Base-by-base conservation (phyloP, 2,113 vertebrate genomes). In the Xiphophorus hellerii region DNA sequence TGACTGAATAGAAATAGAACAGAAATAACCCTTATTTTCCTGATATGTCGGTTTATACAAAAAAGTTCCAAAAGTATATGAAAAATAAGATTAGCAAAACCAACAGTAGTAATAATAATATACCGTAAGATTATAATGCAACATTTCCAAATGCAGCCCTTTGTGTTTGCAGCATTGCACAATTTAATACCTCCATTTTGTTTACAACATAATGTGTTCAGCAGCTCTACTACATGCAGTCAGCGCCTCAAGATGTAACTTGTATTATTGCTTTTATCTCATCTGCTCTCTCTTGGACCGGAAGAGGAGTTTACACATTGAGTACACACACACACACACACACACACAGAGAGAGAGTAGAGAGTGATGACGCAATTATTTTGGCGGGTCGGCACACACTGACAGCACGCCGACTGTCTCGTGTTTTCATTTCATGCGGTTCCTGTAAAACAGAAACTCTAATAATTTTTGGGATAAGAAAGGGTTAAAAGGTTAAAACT, bases 301-400 rank as follows among this genome's bases (percentile, higher is more conserved):
- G 86, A 92, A 89, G 76, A 88, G 78, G 76, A 44, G 87, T 72
- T 91, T 90, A 88, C 69, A 90, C 30, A 92, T 89, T 85, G 82
- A 91, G 88, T 67, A 76, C 64, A 35, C 64, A 37, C 62, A 62
- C 73, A 73, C 66, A 33, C 33, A 71, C 42, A 48, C 14, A 17
- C 44, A 33, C 31, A 7, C 31, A 33, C 31, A 33, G 5, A 33
- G 5, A 33, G 5, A 48, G 20, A 51, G 44, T 33, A 68, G 25
- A 5, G 28, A 28, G 48, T 66, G 39, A 58, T 85, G 74, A 85
- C 61, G 78, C 78, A 84, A 88, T 80, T 39, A 42, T 74, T 62
- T 51, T 71, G 60, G 35, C 77, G 70, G 54, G 31, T 73, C 17
- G 66, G 30, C 63, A 14, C 69, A 35, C 66, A 22, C 62, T 61